Base-by-base conservation (phyloP, 1,140 invertebrate species). In the Leptopilina clavipes region DNA sequence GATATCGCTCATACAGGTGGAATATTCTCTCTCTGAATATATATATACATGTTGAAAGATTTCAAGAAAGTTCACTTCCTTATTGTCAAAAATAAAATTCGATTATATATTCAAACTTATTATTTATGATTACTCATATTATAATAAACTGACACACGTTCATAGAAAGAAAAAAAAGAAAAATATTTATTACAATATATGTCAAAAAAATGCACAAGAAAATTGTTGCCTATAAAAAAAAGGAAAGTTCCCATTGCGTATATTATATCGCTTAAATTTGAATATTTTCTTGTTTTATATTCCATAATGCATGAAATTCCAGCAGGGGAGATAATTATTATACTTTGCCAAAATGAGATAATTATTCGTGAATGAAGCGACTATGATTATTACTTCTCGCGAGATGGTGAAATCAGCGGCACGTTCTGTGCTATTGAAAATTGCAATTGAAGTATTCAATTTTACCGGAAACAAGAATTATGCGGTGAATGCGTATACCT, bases 141-240 rank as follows among this genome's bases (percentile, higher is more conserved):
- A 14, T 31, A 14, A 31, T 31, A 25, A 65, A 65, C 19, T n/a
- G 59, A 14, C 19, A n/a, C 19, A 65, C 25, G 19, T 31, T 11
- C 10, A 37, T n/a, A 31, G 0, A 5, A 25, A n/a, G n/a, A 65
- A 31, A 31, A 31, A 31, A 31, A 31, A 31, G 25, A 31, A 31
- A 31, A 31, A n/a, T n/a, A n/a, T n/a, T n/a, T n/a, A n/a, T n/a
- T n/a, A n/a, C n/a, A n/a, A 37, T 10, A 12, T 17, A 12, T 31
- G 14, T 37, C 25, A 6, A 31, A 40, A 40, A 74, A 31, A 56
- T 37, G n/a, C 25, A 18, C n/a, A 31, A 18, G n/a, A n/a, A 48
- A 56, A 74, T 43, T 74, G 54, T 10, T 31, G 18, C 45, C 31
- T 18, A 74, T 31, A 31, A 18, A 73, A 48, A 48, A 72, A 74